Conservation (phyloP, 2,888 invertebrate species). For the Mesoligia furuncula region DNA sequence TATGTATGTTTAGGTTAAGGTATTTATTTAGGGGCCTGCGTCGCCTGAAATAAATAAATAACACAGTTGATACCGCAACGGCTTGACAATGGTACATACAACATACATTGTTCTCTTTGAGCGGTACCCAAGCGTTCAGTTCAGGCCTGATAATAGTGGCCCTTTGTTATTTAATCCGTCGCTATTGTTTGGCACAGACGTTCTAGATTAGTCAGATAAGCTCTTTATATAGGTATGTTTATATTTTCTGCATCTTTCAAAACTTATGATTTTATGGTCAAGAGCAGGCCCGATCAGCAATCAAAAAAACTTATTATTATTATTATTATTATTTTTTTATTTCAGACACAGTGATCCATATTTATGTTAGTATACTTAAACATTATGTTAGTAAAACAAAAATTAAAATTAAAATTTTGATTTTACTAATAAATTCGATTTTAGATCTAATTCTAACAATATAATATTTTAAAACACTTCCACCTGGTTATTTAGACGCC, state of each 20-base stretch:
- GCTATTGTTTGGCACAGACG: slow-evolving; percentile 23
- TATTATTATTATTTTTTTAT: too few species aligned
- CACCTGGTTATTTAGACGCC: background rate
- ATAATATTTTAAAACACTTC: background rate
- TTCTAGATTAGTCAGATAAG: slow-evolving; percentile 17
- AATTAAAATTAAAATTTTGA: too few species aligned
- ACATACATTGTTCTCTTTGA: slow-evolving; percentile 42
- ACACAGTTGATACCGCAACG: slow-evolving; percentile 19
- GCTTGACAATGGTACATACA: slow-evolving; percentile 16
- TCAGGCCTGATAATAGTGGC: slow-evolving; percentile 21
- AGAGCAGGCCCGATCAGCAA: too few species aligned
- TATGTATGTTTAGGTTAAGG: too few species aligned
- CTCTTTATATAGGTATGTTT: background rate
- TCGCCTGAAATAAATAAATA: too few species aligned
- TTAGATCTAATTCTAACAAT: background rate
- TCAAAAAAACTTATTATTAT: background rate
- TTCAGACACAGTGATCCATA: too few species aligned
- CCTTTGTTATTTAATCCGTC: slow-evolving; percentile 43
- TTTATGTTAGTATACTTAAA: too few species aligned
- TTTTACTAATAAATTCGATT: background rate
- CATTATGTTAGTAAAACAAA: too few species aligned
- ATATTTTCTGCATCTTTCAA: background rate
- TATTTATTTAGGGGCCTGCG: too few species aligned
- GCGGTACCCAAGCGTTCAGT: slow-evolving; percentile 24
- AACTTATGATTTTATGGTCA: background rate